phyloP scores from a whole-genome alignment of 2,113 vertebrate species.

The Centropus bengalensis region DNA sequence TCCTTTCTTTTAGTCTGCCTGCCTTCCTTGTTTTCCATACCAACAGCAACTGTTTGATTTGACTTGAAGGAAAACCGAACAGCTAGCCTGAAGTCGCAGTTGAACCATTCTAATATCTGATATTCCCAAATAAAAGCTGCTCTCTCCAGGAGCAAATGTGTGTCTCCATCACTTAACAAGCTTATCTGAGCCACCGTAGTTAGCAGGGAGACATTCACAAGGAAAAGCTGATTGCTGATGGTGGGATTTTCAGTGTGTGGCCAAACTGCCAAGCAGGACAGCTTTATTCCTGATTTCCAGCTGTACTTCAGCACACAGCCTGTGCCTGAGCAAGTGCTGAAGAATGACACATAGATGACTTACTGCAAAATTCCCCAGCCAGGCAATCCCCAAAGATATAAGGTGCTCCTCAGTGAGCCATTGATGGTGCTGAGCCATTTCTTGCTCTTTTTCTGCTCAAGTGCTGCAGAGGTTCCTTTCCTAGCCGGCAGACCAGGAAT shows the following conservation, averaged over 20 bases:
- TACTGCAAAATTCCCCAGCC: background rate
- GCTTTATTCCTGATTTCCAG: background rate
- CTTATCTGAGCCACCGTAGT: background rate
- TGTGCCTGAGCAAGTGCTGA: background rate
- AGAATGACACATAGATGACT: background rate
- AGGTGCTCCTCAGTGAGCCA: background rate
- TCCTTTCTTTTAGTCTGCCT: constrained; percentile 22
- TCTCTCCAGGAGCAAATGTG: constrained; percentile 23
- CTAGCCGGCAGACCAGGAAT: background rate
- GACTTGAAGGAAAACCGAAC: constrained; percentile 40
- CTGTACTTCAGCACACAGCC: background rate
- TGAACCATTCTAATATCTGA: constrained; percentile 53
- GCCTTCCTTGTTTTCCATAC: constrained; percentile 35
- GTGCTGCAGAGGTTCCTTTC: background rate
- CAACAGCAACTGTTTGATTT: constrained; percentile 41
- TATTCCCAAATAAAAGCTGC: constrained; percentile 36
- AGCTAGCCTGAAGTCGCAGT: constrained; percentile 28
- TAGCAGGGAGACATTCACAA: background rate
- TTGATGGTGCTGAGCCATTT: background rate
- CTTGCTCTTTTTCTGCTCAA: background rate
- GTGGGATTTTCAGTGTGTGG: background rate
- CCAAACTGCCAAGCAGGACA: background rate
- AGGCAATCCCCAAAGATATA: fast-evolving
- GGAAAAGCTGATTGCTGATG: background rate
- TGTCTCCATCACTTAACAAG: constrained; percentile 41